Base-by-base conservation (phyloP, 2,113 vertebrate species). In the Macquaria ambigua region DNA sequence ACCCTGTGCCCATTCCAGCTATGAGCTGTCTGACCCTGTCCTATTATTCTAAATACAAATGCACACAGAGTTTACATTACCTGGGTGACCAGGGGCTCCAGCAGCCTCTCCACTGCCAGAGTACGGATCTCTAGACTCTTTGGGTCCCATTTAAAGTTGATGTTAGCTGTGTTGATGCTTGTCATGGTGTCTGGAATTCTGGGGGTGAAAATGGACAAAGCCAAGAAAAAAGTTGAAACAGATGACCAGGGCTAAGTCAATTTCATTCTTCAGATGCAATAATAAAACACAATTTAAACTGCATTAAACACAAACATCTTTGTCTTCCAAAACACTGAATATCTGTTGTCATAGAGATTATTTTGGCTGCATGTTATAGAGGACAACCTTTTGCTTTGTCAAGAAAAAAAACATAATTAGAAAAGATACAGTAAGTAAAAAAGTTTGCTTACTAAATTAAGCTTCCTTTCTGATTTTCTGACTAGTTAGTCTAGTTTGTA, bases 141-240 rank as follows among this genome's bases (percentile, higher is more conserved):
- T 72, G 98, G 98, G 89, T 99, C 98, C 98, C 98, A 99, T 96
- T 98, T 99, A 89, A 99, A 99, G 93, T 98, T 99, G 88, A 99
- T 98, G 90, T 97, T 99, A 67, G 97, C 95, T 85, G 97, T 95
- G 84, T 97, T 98, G 84, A 99, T 96, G 88, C 86, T 94, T 76
- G 97, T 97, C 98, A 99, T 99, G 92, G 83, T 90, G 88, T 89
- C 87, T 76, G 53, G 18, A 90, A 77, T 73, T 70, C 94, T 95
- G 59, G 55, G 18, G 61, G 23, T 8, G 34, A 53, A 87, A 50
- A 56, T 9, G 6, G 15, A 37, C 10, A 46, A 78, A 39, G 7
- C 25, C 12, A 46, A 67, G 8, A 1, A 18, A 46, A n/a, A 70
- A 52, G 1, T 3, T 41, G 8, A 55, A 39, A 66, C 16, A 72